Evolutionary conservation across 2,888 invertebrate species (phyloP).

Genomic region (Embidobia sp.): DNA sequence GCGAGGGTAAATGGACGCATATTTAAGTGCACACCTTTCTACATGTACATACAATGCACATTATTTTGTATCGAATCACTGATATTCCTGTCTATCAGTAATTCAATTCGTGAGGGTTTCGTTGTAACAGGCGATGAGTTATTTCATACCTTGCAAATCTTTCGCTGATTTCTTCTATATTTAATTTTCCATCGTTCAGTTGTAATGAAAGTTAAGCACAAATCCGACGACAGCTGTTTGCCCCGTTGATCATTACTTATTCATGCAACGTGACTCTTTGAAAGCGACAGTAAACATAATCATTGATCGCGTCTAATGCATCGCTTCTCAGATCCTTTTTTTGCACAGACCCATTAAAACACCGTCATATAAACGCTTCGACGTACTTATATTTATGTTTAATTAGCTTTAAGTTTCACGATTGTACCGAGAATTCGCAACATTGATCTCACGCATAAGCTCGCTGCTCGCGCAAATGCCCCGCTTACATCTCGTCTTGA

Average conservation of each 20-base stretch:
- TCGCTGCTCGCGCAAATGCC: constrained; percentile 57
- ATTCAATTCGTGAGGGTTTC: constrained; percentile 19
- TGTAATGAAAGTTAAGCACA: too few species aligned
- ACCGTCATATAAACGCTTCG: constrained; percentile 65
- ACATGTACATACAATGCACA: constrained; percentile 50
- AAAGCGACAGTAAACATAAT: too few species aligned
- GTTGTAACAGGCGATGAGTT: constrained; percentile 13
- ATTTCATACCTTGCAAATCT: too few species aligned
- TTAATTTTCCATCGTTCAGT: too few species aligned
- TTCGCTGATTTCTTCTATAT: too few species aligned
- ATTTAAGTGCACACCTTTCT: constrained; percentile 26
- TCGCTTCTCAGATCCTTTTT: too few species aligned
- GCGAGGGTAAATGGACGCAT: constrained; percentile 40
- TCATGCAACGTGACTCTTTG: too few species aligned
- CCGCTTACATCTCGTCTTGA: constrained; percentile 19
- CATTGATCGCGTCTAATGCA: too few species aligned
- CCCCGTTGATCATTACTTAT: too few species aligned
- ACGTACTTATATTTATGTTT: constrained; percentile 72
- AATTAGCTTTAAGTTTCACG: constrained; percentile 71
- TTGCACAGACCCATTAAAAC: constrained; percentile 23
- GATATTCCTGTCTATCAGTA: constrained; percentile 28
- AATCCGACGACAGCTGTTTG: too few species aligned
- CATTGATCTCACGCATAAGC: constrained; percentile 72
- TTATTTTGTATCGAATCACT: constrained; percentile 36
- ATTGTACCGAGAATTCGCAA: constrained; percentile 63